Conservation (phyloP, 2,797 vertebrate species). For the Meriones psammophilus region DNA sequence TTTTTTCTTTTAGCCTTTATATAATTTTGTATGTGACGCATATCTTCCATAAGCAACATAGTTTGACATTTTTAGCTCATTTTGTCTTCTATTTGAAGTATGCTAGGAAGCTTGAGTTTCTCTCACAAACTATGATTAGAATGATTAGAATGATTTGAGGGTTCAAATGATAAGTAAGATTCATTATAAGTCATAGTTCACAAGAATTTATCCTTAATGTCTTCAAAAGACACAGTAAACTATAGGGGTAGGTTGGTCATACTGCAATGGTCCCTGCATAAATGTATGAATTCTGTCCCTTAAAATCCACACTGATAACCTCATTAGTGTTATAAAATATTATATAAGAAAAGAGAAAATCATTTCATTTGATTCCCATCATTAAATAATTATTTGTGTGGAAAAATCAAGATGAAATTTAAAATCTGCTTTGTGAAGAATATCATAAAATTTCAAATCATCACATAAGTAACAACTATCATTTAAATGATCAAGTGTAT, state of each 20-base stretch:
- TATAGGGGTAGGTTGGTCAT: background rate
- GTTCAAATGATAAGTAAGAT: background rate
- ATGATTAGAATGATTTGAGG: background rate
- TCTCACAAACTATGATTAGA: background rate
- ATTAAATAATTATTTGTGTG: background rate
- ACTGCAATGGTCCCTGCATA: background rate
- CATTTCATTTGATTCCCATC: background rate
- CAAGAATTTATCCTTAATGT: background rate
- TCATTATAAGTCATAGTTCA: background rate
- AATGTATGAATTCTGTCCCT: background rate
- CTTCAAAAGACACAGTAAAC: background rate
- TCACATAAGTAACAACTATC: background rate
- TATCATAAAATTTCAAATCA: constrained; percentile 10
- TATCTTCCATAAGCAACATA: background rate
- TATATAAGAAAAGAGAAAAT: background rate
- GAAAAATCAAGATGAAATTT: background rate
- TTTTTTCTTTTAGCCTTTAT: background rate
- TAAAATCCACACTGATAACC: background rate
- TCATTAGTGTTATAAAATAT: background rate
- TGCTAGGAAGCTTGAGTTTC: background rate
- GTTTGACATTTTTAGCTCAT: background rate
- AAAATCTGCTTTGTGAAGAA: background rate
- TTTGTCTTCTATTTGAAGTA: background rate
- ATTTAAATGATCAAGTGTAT: constrained; percentile 17
- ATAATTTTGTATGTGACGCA: background rate